Evolutionary conservation across 2,113 vertebrate genomes (phyloP), one percentile per base, ranked within the genome.

Genomic region (Notiomystis cincta): DNA sequence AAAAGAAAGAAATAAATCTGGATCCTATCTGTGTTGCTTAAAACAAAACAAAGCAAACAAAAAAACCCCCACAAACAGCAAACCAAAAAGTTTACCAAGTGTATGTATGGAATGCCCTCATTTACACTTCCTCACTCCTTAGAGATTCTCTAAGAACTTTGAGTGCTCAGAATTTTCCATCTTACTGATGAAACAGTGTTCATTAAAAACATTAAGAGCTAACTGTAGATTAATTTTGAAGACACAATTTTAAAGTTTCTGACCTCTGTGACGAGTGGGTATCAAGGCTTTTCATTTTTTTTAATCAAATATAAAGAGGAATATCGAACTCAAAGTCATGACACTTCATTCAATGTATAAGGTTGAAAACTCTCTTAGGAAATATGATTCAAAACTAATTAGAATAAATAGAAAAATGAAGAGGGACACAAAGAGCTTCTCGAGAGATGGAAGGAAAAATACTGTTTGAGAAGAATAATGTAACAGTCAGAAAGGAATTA

Each of bases 401-500:
- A 86, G 17, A 83, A 17, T 0, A 3, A 89, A 67, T 14, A 87
- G 57, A 93, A 87, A 91, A 96, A 88, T 72, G 31, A 78, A 88
- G 71, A 90, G 27, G 57, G 47, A 77, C 21, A 58, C 31, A 90
- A 82, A 90, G 56, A 67, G 4, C 21, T 77, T 77, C 57, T 91
- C 47, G 61, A 82, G 15, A 94, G 70, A 85, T 20, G 37, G 64
- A 96, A 85, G n/a, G 77, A 89, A 93, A 89, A 93, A 71, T 70
- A 87, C 18, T 76, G 10, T 90, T 92, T 76, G 37, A 91, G 66
- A 88, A 82, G 45, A 90, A 80, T 84, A 95, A 88, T 77, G 33
- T 70, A 95, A 67, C 67, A 91, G 64, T 58, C 67, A 94, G 86
- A 95, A 93, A 91, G 30, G 64, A 78, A 92, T 86, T 94, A 97